Conservation (phyloP, 2,888 invertebrate genomes). For the Bedellia somnulentella region DNA sequence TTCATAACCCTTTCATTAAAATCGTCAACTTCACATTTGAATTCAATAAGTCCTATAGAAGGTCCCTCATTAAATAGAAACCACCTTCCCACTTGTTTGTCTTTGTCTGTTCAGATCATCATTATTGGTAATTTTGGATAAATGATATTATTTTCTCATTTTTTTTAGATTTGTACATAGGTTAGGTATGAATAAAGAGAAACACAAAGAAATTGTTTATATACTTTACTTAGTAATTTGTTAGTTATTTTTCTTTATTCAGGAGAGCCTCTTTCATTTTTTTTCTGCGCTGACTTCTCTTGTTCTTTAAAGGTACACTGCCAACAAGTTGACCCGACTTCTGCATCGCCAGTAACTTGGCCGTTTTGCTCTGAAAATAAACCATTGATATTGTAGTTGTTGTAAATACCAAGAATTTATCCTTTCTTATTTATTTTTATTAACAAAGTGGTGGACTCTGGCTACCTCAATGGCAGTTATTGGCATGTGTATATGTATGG, state of each 20-base stretch:
- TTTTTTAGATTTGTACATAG: slow-evolving; percentile 17
- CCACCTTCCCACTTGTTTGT: too few relatives aligned
- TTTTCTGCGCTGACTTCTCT: slow-evolving; percentile 35
- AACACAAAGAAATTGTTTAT: background rate
- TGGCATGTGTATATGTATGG: too few relatives aligned
- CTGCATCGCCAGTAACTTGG: slow-evolving; percentile 41
- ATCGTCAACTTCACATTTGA: too few relatives aligned
- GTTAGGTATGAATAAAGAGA: background rate
- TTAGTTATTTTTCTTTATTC: background rate
- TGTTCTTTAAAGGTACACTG: slow-evolving; percentile 30
- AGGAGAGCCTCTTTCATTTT: slow-evolving; percentile 35
- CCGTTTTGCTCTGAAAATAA: slow-evolving; percentile 37
- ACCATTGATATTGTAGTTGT: background rate
- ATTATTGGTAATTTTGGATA: too few relatives aligned
- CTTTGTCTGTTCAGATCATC: too few relatives aligned
- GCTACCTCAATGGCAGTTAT: too few relatives aligned
- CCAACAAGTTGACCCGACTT: slow-evolving; percentile 41
- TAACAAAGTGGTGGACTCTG: background rate
- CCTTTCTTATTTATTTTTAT: background rate
- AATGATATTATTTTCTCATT: too few relatives aligned
- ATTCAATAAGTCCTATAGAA: too few relatives aligned
- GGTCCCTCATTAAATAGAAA: too few relatives aligned
- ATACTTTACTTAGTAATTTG: background rate
- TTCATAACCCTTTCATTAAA: too few relatives aligned
- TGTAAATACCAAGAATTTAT: background rate